phyloP scores from a whole-genome alignment of 2,113 vertebrate genomes.

The Ginglymostoma cirratum region DNA sequence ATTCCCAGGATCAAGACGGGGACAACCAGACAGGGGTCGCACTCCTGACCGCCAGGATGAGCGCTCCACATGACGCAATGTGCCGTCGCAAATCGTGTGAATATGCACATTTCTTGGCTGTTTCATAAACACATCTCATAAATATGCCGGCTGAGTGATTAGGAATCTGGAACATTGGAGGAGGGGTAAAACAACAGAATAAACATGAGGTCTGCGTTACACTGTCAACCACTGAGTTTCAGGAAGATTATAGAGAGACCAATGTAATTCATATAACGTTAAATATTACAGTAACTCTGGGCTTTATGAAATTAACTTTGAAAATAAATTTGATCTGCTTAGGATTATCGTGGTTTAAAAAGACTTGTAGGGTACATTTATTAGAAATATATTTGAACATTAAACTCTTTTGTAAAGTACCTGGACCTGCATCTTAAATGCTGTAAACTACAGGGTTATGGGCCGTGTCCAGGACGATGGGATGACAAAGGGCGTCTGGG shows the following conservation, averaged over 20 bases:
- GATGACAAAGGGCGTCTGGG: too few relatives aligned
- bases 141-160: not conserved
- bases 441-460: too few relatives aligned
- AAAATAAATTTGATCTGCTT: too few relatives aligned
- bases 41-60: not conserved
- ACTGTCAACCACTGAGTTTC: not conserved
- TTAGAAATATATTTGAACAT: too few relatives aligned
- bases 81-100: not conserved
- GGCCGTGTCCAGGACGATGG: too few relatives aligned
- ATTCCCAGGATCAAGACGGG: not conserved
- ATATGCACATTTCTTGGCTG: not conserved
- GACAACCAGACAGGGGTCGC: not conserved
- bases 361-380: too few relatives aligned
- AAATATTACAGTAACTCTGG: not conserved
- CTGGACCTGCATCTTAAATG: too few relatives aligned
- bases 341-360: too few relatives aligned
- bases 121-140: not conserved
- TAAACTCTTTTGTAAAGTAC: too few relatives aligned
- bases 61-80: not conserved
- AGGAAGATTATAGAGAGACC: not conserved
- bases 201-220: not conserved
- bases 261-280: not conserved
- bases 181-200: not conserved
- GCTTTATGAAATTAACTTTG: too few relatives aligned
- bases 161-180: not conserved